Evolutionary conservation across 2,113 vertebrate species (phyloP).

Genomic region (Osmerus mordax): DNA sequence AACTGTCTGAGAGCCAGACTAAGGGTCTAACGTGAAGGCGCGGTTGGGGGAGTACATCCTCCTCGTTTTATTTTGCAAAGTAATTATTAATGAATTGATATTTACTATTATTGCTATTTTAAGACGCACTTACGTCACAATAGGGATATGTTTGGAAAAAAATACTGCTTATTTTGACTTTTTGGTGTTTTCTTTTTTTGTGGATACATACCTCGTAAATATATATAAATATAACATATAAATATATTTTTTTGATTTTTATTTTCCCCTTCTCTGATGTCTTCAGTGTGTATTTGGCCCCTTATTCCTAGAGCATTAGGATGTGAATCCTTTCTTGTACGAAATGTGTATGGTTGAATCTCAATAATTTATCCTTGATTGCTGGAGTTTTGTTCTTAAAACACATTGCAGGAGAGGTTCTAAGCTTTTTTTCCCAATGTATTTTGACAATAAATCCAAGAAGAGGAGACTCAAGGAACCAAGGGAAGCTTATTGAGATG

Average conservation of each 20-base stretch:
- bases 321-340: slow-evolving; percentile 10
- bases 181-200: slow-evolving; percentile 61
- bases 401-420: too few relatives aligned
- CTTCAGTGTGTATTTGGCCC: slow-evolving; percentile 36
- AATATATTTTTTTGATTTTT: slow-evolving; percentile 77
- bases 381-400: too few relatives aligned
- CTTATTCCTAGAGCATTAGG: slow-evolving; percentile 13
- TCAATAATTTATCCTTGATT: neutral
- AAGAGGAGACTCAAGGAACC: neutral
- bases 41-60: slow-evolving; percentile 50
- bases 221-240: slow-evolving; percentile 73
- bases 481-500: slow-evolving; percentile 3
- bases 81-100: slow-evolving; percentile 51
- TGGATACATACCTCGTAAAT: slow-evolving; percentile 78
- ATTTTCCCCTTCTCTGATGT: slow-evolving; percentile 46
- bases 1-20: slow-evolving; percentile 39
- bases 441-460: slow-evolving; percentile 2
- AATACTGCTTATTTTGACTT: slow-evolving; percentile 65
- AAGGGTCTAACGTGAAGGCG: slow-evolving; percentile 30
- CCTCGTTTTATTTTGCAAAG: slow-evolving; percentile 56
- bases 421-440: slow-evolving; percentile 11
- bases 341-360: neutral
- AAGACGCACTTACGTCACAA: slow-evolving; percentile 43
- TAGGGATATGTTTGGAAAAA: slow-evolving; percentile 53
- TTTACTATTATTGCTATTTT: slow-evolving; percentile 50